Percentiles rank a stretch among this genome's conserved stretches.
Conservation (phyloP, 2,797 vertebrate genomes). For the Ciconia nigra region DNA sequence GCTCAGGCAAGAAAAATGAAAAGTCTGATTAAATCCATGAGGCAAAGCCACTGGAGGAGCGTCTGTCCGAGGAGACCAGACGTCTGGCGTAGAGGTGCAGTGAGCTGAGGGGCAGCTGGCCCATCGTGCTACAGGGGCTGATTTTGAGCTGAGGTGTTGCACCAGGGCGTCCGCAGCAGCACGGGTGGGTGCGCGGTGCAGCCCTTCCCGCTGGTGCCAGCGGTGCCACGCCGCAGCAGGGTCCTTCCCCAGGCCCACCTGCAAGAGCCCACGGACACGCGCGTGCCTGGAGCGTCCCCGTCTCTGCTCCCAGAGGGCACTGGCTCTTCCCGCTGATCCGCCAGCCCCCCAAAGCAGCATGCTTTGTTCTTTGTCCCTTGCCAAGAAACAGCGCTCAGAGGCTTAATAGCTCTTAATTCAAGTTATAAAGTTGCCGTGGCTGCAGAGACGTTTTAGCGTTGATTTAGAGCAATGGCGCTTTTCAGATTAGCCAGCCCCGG, state of each 20-base stretch:
- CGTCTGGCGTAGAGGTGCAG: neutral
- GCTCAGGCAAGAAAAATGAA: neutral
- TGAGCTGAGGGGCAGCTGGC: neutral
- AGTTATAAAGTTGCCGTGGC: neutral
- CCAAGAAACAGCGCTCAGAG: neutral
- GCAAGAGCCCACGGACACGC: neutral
- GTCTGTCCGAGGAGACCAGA: accelerated
- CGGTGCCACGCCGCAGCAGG: neutral
- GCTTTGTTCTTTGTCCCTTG: neutral
- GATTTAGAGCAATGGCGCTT: neutral
- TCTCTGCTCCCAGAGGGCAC: neutral
- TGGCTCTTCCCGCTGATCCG: accelerated
- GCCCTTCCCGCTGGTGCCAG: neutral
- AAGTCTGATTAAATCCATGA: neutral
- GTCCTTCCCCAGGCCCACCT: neutral
- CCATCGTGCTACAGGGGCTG: neutral
- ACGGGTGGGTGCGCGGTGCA: accelerated
- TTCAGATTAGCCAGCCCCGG: neutral
- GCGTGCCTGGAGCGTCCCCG: accelerated
- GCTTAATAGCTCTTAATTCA: neutral
- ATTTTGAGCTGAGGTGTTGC: neutral
- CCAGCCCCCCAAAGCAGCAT: neutral
- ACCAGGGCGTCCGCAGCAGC: accelerated
- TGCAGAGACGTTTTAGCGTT: neutral
- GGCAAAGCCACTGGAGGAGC: neutral